Evolutionary conservation across 2,888 invertebrate species (phyloP).

Genomic region (Zelleria hepariella): DNA sequence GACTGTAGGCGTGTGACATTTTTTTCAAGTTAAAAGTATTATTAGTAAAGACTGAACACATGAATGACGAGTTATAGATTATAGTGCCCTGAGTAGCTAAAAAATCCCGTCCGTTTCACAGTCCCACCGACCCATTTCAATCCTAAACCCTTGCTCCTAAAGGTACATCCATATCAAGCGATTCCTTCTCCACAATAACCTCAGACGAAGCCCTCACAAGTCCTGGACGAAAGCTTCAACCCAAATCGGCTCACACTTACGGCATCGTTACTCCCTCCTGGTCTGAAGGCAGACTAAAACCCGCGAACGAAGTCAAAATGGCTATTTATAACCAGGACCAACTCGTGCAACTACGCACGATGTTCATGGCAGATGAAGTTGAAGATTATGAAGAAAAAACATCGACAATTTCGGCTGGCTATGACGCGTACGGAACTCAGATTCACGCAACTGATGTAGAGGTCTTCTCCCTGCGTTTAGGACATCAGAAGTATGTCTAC

Average conservation of each 20-base stretch:
- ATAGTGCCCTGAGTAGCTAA: too few relatives aligned
- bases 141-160: conserved; percentile 11
- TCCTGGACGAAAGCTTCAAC: conserved; percentile 15
- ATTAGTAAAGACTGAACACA: too few relatives aligned
- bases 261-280: neutral
- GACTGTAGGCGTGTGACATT: too few relatives aligned
- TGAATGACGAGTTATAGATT: too few relatives aligned
- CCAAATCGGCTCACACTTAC: neutral
- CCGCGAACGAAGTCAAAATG: neutral
- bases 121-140: too few relatives aligned
- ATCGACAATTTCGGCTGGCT: neutral
- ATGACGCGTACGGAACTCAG: neutral
- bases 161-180: conserved; percentile 26
- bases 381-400: neutral
- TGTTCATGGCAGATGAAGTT: neutral
- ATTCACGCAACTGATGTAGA: neutral
- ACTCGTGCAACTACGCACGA: neutral
- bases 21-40: too few relatives aligned
- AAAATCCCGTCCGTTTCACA: too few relatives aligned
- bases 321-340: neutral
- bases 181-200: conserved; percentile 17
- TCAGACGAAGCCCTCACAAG: conserved; percentile 16
- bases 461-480: neutral
- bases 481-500: neutral
- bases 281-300: neutral